Evolutionary conservation across 1,140 invertebrate species (phyloP).

Genomic region (Caerostris extrusa): DNA sequence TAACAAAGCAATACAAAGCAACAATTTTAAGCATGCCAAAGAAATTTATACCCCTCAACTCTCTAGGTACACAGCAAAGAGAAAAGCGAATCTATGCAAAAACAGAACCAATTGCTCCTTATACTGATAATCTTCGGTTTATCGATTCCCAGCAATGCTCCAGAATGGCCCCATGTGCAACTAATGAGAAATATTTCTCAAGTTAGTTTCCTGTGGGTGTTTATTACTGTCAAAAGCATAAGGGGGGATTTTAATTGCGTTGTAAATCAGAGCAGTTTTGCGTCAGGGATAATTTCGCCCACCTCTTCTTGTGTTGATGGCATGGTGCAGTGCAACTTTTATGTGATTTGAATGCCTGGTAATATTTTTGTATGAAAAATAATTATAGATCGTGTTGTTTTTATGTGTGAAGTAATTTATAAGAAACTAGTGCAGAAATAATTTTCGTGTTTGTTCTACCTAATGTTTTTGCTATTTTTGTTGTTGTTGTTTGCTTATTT

Average conservation of each 20-base stretch:
- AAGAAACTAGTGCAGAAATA: not conserved
- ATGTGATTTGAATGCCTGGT: not conserved
- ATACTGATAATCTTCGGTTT: conserved; percentile 10
- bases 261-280: conserved; percentile 51
- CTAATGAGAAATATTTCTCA: conserved; percentile 62
- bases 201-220: conserved; percentile 54
- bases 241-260: conserved; percentile 59
- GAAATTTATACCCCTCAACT: not conserved
- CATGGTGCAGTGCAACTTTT: not conserved
- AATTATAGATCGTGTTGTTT: not conserved
- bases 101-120: not conserved
- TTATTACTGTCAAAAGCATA: conserved; percentile 53
- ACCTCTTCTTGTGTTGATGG: not conserved
- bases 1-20: not conserved
- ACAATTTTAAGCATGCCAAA: not conserved
- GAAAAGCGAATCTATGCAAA: not conserved
- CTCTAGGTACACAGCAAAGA: not conserved
- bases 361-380: conserved; percentile 44
- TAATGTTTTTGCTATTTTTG: no score
- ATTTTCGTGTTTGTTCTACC: no score
- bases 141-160: not conserved
- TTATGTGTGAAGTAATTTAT: not conserved
- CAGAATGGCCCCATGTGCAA: conserved; percentile 17
- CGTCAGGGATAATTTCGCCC: conserved; percentile 11
- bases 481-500: no score